A percentile compares a stretch with the other conserved stretches of the same genome.
Evolutionary conservation across 2,888 invertebrate genomes (phyloP).

Genomic region (Thereva nobilitata): DNA sequence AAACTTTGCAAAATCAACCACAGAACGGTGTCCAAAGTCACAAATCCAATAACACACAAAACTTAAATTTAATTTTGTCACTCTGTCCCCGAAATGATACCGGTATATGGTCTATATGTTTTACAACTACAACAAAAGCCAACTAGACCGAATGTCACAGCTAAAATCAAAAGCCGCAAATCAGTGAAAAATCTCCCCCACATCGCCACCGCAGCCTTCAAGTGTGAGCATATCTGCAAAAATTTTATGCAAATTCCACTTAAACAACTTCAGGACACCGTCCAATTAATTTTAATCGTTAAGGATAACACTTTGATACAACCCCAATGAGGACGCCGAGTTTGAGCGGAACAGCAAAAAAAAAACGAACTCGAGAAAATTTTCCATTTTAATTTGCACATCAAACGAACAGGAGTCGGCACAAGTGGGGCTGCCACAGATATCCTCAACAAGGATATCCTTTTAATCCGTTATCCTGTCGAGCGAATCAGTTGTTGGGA

Average conservation of each 20-base stretch:
- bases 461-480: slow-evolving; percentile 37
- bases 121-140: too few relatives aligned
- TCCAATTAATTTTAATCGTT: slow-evolving; percentile 40
- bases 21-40: too few relatives aligned
- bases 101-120: too few relatives aligned
- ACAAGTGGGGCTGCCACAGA: slow-evolving; percentile 23
- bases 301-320: slow-evolving; percentile 38
- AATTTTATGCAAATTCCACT: slow-evolving; percentile 38
- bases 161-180: too few relatives aligned
- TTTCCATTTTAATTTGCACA: slow-evolving; percentile 40
- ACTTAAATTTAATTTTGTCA: too few relatives aligned
- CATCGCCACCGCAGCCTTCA: neutral
- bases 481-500: slow-evolving; percentile 36
- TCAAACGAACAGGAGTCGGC: slow-evolving; percentile 34
- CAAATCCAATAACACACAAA: too few relatives aligned
- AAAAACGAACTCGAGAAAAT: slow-evolving; percentile 10
- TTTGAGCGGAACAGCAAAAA: slow-evolving; percentile 7
- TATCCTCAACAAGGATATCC: slow-evolving; percentile 36
- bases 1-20: too few relatives aligned
- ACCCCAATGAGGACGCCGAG: slow-evolving; percentile 18
- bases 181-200: too few relatives aligned
- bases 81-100: too few relatives aligned
- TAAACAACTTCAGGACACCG: slow-evolving; percentile 37
- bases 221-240: slow-evolving; percentile 1
- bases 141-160: too few relatives aligned